Conservation (phyloP, 2,797 vertebrate genomes). For the Anas acuta region DNA sequence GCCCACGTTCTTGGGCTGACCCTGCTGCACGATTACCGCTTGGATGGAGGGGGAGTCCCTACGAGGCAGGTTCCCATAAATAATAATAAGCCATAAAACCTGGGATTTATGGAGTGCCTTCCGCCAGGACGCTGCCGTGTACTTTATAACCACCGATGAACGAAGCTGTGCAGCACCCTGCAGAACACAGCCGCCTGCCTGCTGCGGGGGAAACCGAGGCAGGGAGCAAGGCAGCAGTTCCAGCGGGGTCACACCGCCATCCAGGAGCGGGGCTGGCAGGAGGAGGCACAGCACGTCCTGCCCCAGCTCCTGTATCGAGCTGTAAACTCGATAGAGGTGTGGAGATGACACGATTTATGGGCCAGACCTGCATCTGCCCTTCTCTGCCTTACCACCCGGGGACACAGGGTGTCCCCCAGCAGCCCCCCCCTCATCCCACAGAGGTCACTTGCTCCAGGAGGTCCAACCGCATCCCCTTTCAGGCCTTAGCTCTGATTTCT, state of each 20-base stretch:
- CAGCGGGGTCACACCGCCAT: not conserved
- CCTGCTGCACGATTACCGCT: not conserved
- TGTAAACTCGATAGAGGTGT: accelerated
- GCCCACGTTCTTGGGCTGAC: not conserved
- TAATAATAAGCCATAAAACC: not conserved
- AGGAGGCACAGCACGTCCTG: not conserved
- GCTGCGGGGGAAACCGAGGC: not conserved
- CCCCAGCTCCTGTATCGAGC: not conserved
- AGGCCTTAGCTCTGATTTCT: not conserved
- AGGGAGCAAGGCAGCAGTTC: not conserved
- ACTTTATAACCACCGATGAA: not conserved
- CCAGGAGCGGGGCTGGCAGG: not conserved
- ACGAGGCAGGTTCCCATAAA: not conserved
- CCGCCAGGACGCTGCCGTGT: accelerated
- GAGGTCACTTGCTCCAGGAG: not conserved
- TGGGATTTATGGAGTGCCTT: not conserved
- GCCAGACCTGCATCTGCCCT: not conserved
- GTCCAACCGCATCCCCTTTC: not conserved
- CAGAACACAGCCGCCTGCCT: not conserved
- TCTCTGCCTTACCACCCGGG: not conserved
- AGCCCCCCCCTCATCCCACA: not conserved
- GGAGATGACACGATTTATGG: accelerated
- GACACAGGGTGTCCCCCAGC: accelerated
- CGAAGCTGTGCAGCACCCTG: accelerated
- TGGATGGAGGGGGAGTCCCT: not conserved